Conservation (phyloP, 2,113 vertebrate species). For the Lophura nycthemera region DNA sequence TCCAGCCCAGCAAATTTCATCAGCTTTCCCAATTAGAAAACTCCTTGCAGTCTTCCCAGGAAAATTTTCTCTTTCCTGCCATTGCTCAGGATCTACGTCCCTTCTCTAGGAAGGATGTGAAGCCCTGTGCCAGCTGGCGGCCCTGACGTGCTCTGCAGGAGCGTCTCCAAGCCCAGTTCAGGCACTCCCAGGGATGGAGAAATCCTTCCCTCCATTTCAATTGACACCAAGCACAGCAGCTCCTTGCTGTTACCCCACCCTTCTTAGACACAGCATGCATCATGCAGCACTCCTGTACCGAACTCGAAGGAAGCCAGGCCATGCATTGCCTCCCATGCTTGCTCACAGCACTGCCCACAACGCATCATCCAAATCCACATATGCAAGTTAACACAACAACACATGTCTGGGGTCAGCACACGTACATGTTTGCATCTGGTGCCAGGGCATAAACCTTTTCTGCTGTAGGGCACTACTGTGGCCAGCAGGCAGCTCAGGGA, state of each 20-base stretch:
- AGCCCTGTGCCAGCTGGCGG: neutral
- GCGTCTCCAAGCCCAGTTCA: neutral
- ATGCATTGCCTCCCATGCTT: fast-evolving
- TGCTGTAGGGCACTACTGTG: neutral
- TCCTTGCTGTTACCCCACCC: neutral
- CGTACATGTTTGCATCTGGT: neutral
- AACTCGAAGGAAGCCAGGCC: fast-evolving
- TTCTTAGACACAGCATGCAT: fast-evolving
- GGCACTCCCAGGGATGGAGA: neutral
- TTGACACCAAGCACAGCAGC: neutral
- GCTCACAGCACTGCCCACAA: neutral
- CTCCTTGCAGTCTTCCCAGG: neutral
- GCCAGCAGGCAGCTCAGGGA: neutral
- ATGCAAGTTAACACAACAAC: neutral
- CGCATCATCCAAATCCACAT: neutral
- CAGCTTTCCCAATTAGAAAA: neutral
- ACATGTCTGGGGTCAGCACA: no score
- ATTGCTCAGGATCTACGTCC: neutral
- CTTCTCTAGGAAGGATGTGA: neutral
- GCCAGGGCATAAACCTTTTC: neutral
- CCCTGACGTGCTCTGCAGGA: neutral
- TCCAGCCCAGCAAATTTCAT: neutral
- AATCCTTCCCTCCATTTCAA: neutral
- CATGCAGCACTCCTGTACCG: neutral
- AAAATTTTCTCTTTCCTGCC: neutral